phyloP scores from a whole-genome alignment of 2,113 vertebrate species.

The Mirza zaza region DNA sequence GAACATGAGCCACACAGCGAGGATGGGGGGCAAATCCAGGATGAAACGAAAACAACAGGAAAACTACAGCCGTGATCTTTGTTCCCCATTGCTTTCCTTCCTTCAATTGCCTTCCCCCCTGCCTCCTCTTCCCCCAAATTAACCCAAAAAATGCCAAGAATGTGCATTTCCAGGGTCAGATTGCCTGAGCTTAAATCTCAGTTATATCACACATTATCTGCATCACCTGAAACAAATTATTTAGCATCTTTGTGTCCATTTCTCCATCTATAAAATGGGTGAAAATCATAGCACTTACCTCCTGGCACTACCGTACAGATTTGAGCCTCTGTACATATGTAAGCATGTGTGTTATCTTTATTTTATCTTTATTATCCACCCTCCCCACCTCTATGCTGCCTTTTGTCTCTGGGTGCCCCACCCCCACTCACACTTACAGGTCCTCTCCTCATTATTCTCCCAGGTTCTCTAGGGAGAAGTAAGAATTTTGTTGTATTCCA shows the following conservation, averaged over 20 bases:
- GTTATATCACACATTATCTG: not conserved
- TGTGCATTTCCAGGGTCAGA: not conserved
- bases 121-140: not conserved
- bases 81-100: not conserved
- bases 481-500: not conserved
- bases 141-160: not conserved
- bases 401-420: not conserved
- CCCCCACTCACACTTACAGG: no score
- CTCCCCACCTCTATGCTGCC: accelerated
- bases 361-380: not conserved
- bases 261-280: not conserved
- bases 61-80: not conserved
- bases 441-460: not conserved
- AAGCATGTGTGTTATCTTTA: not conserved
- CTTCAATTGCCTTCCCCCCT: not conserved
- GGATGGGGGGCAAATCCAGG: not conserved
- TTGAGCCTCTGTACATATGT: not conserved
- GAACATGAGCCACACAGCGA: no score
- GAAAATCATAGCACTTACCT: not conserved
- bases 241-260: not conserved
- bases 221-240: not conserved
- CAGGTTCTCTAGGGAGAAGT: not conserved
- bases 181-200: not conserved
- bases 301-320: not conserved
- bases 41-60: not conserved